Evolutionary conservation across 2,113 vertebrate species (phyloP), one percentile per base, ranked within the genome.

Genomic region (Uropsilus gracilis): DNA sequence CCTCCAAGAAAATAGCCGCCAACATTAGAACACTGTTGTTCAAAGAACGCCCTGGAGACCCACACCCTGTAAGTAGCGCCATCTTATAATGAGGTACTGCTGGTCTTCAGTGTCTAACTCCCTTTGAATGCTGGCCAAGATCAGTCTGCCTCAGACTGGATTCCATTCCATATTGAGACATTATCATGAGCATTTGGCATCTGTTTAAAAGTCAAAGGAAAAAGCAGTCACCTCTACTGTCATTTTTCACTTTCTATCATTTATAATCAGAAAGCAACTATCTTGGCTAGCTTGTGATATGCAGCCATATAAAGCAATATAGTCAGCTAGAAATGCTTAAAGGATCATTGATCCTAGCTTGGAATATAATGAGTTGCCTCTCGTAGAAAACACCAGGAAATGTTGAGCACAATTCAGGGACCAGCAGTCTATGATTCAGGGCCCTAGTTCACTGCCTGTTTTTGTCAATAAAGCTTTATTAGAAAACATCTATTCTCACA

Each of bases 171-270:
- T 16, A 50, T 24, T 50, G 61, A 92, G 86, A 75, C n/a, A 88
- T 64, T 39, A 55, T 11, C 64, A 22, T 10, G 39, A 75, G 16
- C 9, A 76, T 78, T 72, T 76, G 11, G 37, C n/a, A 57, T 81
- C 63, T 63, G 39, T 71, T 89, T 77, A 28, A 90, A 96, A 95
- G 9, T 20, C 76, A 86, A 80, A 91, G 48, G 53, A 37, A 64
- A 93, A 85, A 50, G 57, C 24, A 71, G 22, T 20, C 20, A 39
- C 59, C 39, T 90, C 50, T 76, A 39, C 12, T 44, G 91, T 64
- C 18, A 39, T 77, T 61, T 88, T 90, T 24, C 46, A 68, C 48
- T 50, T 89, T 42, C 68, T 82, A 50, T 37, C 57, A 75, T 63
- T 69, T 75, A 80, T 87, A 64, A 93, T 72, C 8, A 96, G 73